Percentiles rank a stretch among this genome's conserved stretches.
phyloP scores from a whole-genome alignment of 2,888 invertebrate genomes.

The Dexiosoma caninum region DNA sequence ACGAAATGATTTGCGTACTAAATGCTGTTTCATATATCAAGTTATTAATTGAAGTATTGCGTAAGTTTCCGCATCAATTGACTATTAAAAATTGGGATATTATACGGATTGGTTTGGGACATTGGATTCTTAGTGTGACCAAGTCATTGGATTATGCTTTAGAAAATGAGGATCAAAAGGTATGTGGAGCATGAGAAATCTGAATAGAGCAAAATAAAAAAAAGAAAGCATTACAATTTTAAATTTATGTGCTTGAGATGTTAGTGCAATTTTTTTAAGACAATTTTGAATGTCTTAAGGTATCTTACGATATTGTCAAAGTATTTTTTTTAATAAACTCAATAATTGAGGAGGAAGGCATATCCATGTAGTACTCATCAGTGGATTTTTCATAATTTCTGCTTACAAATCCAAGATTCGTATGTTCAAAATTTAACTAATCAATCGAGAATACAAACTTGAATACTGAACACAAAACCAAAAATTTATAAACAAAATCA shows the following conservation, averaged over 20 bases:
- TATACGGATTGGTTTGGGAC: constrained; percentile 83
- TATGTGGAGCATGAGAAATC: constrained; percentile 69
- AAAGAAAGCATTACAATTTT: background rate
- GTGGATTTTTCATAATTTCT: no score
- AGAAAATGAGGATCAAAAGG: constrained; percentile 79
- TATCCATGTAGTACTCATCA: no score
- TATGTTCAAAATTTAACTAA: no score
- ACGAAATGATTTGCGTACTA: constrained; percentile 67
- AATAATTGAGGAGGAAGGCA: no score
- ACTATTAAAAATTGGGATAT: constrained; percentile 84
- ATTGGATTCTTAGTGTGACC: constrained; percentile 82
- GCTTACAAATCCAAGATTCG: no score
- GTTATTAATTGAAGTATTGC: constrained; percentile 72
- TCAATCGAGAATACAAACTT: no score
- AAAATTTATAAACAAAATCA: no score
- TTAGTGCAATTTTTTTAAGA: no score
- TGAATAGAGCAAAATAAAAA: background rate
- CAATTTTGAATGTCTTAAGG: no score
- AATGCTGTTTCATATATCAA: constrained; percentile 73
- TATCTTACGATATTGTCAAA: no score
- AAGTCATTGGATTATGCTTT: constrained; percentile 76
- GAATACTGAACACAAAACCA: no score
- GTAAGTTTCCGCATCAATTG: constrained; percentile 72
- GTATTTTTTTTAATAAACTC: no score
- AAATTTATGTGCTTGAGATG: background rate